Base-by-base conservation (phyloP, 2,797 vertebrate genomes). In the Danio kyathit region DNA sequence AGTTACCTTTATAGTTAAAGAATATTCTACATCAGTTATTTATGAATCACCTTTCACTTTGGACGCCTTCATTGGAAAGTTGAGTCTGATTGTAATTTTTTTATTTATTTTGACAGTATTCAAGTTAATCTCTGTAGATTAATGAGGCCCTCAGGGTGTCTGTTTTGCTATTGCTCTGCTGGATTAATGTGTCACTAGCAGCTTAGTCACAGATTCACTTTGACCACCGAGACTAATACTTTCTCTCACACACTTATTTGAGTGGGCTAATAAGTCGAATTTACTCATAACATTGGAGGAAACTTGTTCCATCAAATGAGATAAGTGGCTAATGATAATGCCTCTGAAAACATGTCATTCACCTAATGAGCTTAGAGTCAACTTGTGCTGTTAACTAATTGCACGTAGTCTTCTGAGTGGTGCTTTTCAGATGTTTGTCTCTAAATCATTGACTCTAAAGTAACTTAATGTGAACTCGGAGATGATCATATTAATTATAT, bases 101-200 rank as follows among this genome's bases (percentile, higher is more conserved):
- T 29, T 29, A 1, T 29, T 29, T 29, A 29, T 71, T 13, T 5
- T 51, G 56, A 16, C 44, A 10, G 40, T 60, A 48, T 51, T 51
- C n/a, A 29, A 61, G 66, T 29, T 79, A 71, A 79, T 60, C 65
- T 61, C 46, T 1, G 29, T 79, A 44, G 56, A 71, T 79, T 49
- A 71, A n/a, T n/a, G 11, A 51, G 6, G 46, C 56, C 76, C 76
- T 71, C 6, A 41, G 67, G 60, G 75, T 66, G 19, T 49, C 65
- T 84, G 70, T 81, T 72, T 81, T 78, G 80, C 69, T 67, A 76
- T 72, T 51, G 44, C 76, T 78, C 74, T 49, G 40, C 16, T 79
- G 69, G 59, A 71, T 71, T 80, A 71, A 72, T 64, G 40, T 61
- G 46, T 80, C 78, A 43, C 41, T 38, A 56, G 80, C 46, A 74